phyloP scores from a whole-genome alignment of 2,888 invertebrate species.

The Brachylomia viminalis region DNA sequence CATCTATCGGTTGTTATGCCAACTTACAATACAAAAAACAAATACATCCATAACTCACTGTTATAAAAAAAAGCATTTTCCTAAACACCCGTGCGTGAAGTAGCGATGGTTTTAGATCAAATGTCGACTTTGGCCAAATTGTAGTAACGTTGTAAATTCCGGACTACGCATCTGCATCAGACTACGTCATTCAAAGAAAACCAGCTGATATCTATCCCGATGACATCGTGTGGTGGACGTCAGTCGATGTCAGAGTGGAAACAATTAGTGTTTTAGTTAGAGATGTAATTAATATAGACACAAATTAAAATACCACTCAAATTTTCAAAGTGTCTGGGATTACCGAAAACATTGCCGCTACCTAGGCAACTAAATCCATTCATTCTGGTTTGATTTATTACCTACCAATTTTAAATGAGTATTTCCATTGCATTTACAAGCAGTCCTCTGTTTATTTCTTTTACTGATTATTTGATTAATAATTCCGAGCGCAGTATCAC shows the following conservation, averaged over 20 bases:
- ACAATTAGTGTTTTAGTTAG: conserved; percentile 19
- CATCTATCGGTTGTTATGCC: neutral
- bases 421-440: conserved; percentile 9
- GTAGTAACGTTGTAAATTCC: conserved; percentile 19
- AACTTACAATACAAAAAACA: neutral
- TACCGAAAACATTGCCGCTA: conserved; percentile 14
- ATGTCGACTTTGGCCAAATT: neutral
- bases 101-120: conserved; percentile 18
- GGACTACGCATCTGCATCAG: conserved; percentile 11
- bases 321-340: conserved; percentile 5
- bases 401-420: neutral
- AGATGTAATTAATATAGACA: conserved; percentile 11
- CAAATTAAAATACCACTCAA: conserved; percentile 41
- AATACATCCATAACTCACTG: neutral
- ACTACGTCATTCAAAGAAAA: conserved; percentile 25
- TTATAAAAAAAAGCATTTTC: conserved; percentile 1
- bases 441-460: conserved; percentile 20
- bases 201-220: conserved; percentile 38
- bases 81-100: neutral
- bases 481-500: conserved; percentile 7
- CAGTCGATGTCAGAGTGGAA: conserved; percentile 25
- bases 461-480: conserved; percentile 43
- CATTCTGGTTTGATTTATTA: conserved; percentile 16
- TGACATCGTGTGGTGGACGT: conserved; percentile 45
- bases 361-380: neutral